These are phyloP conservation scores for Diadophis punctatus DNA, from an alignment of 2,113 vertebrate genomes.

Conservation along the genomic window DNA sequence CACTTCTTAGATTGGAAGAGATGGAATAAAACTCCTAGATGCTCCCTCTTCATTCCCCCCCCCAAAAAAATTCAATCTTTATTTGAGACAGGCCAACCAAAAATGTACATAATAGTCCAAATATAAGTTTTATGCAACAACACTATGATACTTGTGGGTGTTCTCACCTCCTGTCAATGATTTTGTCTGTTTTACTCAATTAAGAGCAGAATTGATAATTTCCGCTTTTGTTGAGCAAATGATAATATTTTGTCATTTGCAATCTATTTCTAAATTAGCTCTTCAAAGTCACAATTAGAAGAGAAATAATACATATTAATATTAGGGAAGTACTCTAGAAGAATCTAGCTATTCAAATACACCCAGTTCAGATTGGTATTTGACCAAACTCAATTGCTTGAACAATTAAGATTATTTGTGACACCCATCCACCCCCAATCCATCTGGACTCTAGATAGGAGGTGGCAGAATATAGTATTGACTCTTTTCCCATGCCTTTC, in stretches of 20 bases:
- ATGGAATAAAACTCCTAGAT: neutral
- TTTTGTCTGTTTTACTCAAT: neutral
- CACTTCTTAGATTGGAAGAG: neutral
- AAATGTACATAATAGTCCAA: neutral
- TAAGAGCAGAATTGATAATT: neutral
- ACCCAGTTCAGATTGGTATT: neutral
- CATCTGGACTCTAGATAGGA: neutral
- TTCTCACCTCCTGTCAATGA: neutral
- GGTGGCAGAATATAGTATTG: neutral
- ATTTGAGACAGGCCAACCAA: neutral
- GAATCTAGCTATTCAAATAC: neutral
- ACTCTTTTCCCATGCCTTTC: neutral
- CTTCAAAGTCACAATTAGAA: neutral
- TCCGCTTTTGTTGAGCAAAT: neutral
- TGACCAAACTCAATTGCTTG: neutral
- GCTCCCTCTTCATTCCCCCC: too few species aligned
- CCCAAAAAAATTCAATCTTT: too few species aligned
- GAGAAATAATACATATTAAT: neutral
- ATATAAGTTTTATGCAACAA: neutral
- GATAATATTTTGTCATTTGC: neutral
- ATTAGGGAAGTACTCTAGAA: neutral
- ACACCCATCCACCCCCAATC: fast-evolving
- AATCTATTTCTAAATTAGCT: neutral
- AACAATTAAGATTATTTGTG: neutral
- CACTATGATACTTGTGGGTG: neutral